A percentile compares a stretch with the other conserved stretches of the same genome.
These are phyloP conservation scores for Amblyteles armatorius DNA, from an alignment of 2,888 invertebrate genomes.

Conservation along the genomic window DNA sequence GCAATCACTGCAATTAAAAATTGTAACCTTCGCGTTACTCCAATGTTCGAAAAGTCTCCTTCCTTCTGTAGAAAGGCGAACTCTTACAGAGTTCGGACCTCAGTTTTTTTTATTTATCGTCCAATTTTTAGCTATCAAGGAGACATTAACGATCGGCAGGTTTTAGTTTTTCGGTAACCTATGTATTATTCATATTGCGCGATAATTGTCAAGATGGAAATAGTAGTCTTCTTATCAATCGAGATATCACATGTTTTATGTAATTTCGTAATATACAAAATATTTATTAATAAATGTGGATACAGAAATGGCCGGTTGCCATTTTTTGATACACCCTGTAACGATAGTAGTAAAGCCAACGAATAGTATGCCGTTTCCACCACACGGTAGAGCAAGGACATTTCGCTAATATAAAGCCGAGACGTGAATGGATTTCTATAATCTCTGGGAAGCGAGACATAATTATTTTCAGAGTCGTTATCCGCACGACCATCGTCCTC, in stretches of 20 bases:
- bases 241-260: too few species aligned
- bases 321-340: conserved; percentile 19
- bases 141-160: too few species aligned
- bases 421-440: conserved; percentile 73
- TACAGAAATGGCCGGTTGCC: not conserved
- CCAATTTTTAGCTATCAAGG: too few species aligned
- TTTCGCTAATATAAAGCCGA: conserved; percentile 69
- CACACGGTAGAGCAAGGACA: conserved; percentile 55
- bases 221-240: too few species aligned
- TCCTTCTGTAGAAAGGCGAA: too few species aligned
- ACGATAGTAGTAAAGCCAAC: conserved; percentile 2
- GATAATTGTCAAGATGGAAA: too few species aligned
- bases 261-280: too few species aligned
- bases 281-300: not conserved
- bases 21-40: not conserved
- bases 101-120: too few species aligned
- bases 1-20: not conserved
- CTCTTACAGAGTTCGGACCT: too few species aligned
- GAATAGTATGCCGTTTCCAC: conserved; percentile 17
- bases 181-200: too few species aligned
- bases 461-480: conserved; percentile 73
- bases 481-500: conserved; percentile 63
- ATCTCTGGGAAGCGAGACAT: conserved; percentile 61
- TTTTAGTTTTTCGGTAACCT: too few species aligned
- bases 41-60: too few species aligned